A percentile compares a stretch with the other conserved stretches of the same genome.
These are phyloP conservation scores for Enteromius trimaculatus DNA, from an alignment of 2,797 vertebrate genomes.

Conservation along the genomic window DNA sequence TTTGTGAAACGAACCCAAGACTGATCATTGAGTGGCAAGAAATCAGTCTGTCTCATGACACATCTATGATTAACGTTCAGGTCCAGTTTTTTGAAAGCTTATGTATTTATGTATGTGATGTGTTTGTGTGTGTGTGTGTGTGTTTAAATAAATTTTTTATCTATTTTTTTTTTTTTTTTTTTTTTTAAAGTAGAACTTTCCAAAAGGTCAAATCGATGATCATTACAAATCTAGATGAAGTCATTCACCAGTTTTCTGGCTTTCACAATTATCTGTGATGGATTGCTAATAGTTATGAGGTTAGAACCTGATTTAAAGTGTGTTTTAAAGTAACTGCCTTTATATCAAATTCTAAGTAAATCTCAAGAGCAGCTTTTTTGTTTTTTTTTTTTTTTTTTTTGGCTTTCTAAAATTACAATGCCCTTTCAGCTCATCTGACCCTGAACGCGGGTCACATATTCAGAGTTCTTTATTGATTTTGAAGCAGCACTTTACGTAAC, in stretches of 20 bases:
- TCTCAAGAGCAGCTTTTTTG: no score
- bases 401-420: not conserved
- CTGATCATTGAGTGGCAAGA: slow-evolving; percentile 59
- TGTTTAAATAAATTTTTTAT: no score
- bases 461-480: slow-evolving; percentile 25
- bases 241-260: not conserved
- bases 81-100: not conserved
- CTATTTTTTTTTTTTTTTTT: no score
- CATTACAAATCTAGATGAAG: not conserved
- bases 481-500: slow-evolving; percentile 34
- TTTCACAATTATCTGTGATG: not conserved
- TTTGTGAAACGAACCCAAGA: slow-evolving; percentile 82
- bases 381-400: not conserved
- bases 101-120: slow-evolving; percentile 34
- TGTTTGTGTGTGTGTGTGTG: not conserved
- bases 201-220: not conserved
- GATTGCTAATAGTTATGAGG: not conserved
- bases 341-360: not conserved
- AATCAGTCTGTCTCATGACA: not conserved
- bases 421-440: not conserved
- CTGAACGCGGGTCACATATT: not conserved
- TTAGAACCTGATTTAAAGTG: not conserved
- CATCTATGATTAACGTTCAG: not conserved
- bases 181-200: not conserved
- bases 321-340: not conserved